Conservation (phyloP, 2,113 vertebrate species). For the Leucoraja erinaceus region DNA sequence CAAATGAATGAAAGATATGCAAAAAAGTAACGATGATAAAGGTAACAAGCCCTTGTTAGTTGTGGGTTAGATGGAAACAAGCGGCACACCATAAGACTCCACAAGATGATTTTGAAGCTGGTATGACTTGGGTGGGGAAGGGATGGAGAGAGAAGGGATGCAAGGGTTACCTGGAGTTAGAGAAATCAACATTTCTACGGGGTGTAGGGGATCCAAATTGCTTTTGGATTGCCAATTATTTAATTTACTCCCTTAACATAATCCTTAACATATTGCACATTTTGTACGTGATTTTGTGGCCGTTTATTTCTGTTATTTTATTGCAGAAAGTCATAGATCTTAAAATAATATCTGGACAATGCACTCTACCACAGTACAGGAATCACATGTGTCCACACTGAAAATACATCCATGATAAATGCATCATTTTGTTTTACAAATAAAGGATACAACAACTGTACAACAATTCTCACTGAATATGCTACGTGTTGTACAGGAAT, state of each 20-base stretch:
- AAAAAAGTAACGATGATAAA: too few species aligned
- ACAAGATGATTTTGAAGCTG: too few species aligned
- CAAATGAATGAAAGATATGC: too few species aligned
- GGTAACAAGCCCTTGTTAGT: too few species aligned
- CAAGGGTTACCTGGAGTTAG: too few species aligned
- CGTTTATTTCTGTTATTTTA: slow-evolving; percentile 20
- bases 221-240: too few species aligned
- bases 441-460: slow-evolving; percentile 4
- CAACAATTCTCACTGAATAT: neutral
- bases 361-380: neutral
- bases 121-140: too few species aligned
- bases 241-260: neutral
- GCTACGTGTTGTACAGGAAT: neutral
- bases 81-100: too few species aligned
- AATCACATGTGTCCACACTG: neutral
- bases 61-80: too few species aligned
- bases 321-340: slow-evolving; percentile 6
- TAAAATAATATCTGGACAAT: neutral
- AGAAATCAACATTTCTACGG: too few species aligned
- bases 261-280: neutral
- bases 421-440: slow-evolving; percentile 10
- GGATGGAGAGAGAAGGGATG: too few species aligned
- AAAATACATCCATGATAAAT: slow-evolving; percentile 9
- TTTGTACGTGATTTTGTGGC: neutral
- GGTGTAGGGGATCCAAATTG: too few species aligned